A percentile compares a stretch with the other conserved stretches of the same genome.
phyloP scores from a whole-genome alignment of 2,113 vertebrate genomes.

The Poeciliopsis occidentalis region DNA sequence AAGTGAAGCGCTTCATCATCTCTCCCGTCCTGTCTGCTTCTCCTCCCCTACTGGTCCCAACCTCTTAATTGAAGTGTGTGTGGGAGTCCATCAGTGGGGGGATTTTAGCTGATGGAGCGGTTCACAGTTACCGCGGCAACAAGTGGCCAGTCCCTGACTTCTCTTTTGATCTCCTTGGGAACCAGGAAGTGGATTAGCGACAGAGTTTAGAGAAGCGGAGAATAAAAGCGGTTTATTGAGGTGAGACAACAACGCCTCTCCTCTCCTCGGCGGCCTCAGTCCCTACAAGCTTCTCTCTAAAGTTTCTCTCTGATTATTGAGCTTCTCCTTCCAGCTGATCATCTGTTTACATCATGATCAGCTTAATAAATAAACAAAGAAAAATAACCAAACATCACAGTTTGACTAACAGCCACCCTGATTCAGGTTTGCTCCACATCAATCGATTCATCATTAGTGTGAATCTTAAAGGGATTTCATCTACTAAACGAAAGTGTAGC shows the following conservation, averaged over 20 bases:
- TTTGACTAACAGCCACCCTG: too few species aligned
- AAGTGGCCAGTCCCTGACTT: conserved; percentile 70
- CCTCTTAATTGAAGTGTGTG: conserved; percentile 63
- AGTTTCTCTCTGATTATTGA: conserved; percentile 43
- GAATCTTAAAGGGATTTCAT: too few species aligned
- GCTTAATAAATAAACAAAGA: too few species aligned
- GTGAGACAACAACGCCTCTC: too few species aligned
- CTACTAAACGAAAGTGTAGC: not conserved
- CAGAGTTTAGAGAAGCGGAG: conserved; percentile 36
- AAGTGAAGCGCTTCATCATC: not conserved
- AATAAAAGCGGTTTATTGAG: conserved; percentile 9
- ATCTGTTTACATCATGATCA: not conserved
- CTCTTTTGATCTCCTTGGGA: conserved; percentile 65
- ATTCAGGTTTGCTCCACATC: too few species aligned
- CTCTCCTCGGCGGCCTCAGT: too few species aligned
- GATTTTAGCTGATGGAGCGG: conserved; percentile 70
- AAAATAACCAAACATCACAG: too few species aligned
- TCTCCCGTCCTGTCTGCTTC: not conserved
- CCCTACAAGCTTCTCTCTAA: too few species aligned
- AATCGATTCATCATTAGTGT: too few species aligned
- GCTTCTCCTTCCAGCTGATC: not conserved
- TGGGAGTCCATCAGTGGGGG: conserved; percentile 61
- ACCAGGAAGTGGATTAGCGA: conserved; percentile 73
- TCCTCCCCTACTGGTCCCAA: not conserved
- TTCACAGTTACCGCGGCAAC: conserved; percentile 78